Base-by-base conservation (phyloP, 2,797 vertebrate species). In the Sebastes taczanowskii region DNA sequence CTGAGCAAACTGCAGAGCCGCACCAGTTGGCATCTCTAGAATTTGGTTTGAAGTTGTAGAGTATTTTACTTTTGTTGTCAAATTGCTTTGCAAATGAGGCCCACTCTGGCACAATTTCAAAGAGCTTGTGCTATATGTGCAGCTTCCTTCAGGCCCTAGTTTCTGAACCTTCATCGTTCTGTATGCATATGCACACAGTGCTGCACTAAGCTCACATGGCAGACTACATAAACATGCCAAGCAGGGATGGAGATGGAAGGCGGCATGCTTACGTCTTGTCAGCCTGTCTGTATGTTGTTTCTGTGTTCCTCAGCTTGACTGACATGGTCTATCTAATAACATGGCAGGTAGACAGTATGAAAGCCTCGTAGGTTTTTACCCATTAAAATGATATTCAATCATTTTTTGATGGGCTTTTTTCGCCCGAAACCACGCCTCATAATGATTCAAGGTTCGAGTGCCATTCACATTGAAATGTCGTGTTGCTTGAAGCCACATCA, bases 371-470 rank as follows among this genome's bases (percentile, higher is more conserved):
- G 88, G 87, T 87, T 91, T 92, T 89, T 88, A 89, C 88, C 93
- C 91, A 96, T 95, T 96, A 95, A 95, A 95, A 94, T 90, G 82
- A 96, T 95, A 94, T 95, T 94, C 92, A 94, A 88, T 94, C 87
- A 92, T 89, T 86, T 91, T 94, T 90, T 95, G 92, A 95, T 93
- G 94, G 86, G 67, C 38, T 87, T 89, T 86, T 90, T 49, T 89
- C 72, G 91, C 95, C 92, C 20, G 38, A 93, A 95, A 95, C 93
- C 89, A 92, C 84, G 79, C 91, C 89, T 94, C 53, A 72, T 88
- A 90, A 90, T 89, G 91, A 94, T 89, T 93, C 80, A 83, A 93
- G 88, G 85, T 92, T 84, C 64, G 70, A 91, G 66, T 81, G 81
- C 86, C 84, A 86, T 94, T 94, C 92, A 92, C 81, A 76, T 86